Evolutionary conservation across 2,113 vertebrate species (phyloP), one percentile per base, ranked within the genome.

Genomic region (Origma solitaria): DNA sequence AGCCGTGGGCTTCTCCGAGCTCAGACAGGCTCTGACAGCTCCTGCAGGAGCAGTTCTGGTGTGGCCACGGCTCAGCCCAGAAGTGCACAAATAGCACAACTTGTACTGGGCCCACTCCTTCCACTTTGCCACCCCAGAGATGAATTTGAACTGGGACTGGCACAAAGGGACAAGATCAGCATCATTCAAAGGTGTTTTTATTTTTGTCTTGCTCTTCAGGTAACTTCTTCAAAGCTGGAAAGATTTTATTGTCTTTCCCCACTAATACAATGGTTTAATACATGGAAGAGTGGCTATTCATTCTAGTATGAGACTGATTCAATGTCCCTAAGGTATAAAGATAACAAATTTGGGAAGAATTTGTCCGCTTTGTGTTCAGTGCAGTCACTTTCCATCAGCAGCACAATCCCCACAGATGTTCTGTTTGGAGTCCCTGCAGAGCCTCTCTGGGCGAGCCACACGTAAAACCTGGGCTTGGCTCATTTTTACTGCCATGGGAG

Each of bases 1-100:
- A 31, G 23, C n/a, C 22, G 15, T 8, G 65, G 38, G 22, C 20
- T n/a, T 30, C 78, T 10, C 24, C 3, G 28, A 47, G 73, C 58
- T 60, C 15, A 3, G 28, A 0, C 37, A 3, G 31, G 62, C 30
- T 42, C 22, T 45, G 62, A 1, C 3, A 13, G 2, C n/a, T 37
- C 25, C 8, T 22, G 28, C 45, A 23, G 64, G 35, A 44, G 38
- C 40, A 21, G 2, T 21, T 38, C 3, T 51, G 50, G 30, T 7
- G 15, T 17, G 24, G 27, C 33, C 31, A 35, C 1, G 4, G 14
- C 51, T 11, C 40, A 20, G 53, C n/a, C 37, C n/a, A 61, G 25
- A 24, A 2, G 3, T 38, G 61, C 35, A 50, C 50, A 42, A n/a
- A n/a, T 1, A 49, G 20, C 37, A 27, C n/a, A 12, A 0, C 35